Conservation (phyloP, 1,140 invertebrate genomes). For the Brachionus manjavacas region DNA sequence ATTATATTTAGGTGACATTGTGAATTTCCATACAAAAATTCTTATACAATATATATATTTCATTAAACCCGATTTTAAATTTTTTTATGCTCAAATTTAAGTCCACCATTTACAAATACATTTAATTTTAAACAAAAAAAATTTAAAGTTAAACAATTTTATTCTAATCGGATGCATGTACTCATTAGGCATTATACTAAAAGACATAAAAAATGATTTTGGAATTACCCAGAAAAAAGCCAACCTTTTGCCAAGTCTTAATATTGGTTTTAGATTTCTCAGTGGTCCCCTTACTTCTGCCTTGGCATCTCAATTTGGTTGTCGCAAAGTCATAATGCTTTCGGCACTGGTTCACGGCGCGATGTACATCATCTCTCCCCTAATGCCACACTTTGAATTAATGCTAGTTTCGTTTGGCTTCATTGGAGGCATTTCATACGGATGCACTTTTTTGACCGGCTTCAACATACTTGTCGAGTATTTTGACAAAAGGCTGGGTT, state of each 20-base stretch:
- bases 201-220: conserved; percentile 2
- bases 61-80: no score
- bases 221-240: background rate
- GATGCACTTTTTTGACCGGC: conserved; percentile 56
- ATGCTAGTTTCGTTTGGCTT: conserved; percentile 79
- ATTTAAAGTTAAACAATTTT: background rate
- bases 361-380: conserved; percentile 75
- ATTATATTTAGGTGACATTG: no score
- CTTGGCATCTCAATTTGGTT: conserved; percentile 75
- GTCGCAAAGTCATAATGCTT: conserved; percentile 75
- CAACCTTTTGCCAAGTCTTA: conserved; percentile 18
- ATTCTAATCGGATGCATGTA: conserved; percentile 34
- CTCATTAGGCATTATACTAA: conserved; percentile 22
- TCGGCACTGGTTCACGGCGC: conserved; percentile 71
- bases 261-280: background rate
- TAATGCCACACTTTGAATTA: conserved; percentile 70
- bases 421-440: conserved; percentile 65
- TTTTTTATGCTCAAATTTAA: no score
- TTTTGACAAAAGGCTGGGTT: conserved; percentile 80
- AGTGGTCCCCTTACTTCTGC: conserved; percentile 76
- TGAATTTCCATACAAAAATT: no score
- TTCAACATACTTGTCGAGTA: conserved; percentile 84
- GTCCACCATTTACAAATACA: no score
- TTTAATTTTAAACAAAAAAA: no score
- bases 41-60: no score